Evolutionary conservation across 2,797 vertebrate species (phyloP).

Genomic region (Dallia pectoralis): DNA sequence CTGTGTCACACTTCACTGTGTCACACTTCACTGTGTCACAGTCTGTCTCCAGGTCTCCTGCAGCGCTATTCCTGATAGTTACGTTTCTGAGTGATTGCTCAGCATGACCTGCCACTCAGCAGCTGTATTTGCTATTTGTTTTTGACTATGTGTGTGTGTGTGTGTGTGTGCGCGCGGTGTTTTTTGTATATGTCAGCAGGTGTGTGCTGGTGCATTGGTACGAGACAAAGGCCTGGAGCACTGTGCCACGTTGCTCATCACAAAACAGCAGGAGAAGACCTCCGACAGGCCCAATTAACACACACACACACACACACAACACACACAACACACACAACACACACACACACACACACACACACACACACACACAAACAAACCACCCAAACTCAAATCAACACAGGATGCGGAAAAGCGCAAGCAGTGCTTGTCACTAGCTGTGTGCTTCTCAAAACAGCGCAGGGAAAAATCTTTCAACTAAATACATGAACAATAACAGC

Average conservation of each 20-base stretch:
- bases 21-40: too few relatives aligned
- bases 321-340: slow-evolving; percentile 10
- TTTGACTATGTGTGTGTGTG: slow-evolving; percentile 8
- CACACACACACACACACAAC: slow-evolving; percentile 13
- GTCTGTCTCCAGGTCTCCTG: too few relatives aligned
- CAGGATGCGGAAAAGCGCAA: too few relatives aligned
- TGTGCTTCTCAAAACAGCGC: too few relatives aligned
- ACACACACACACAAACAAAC: slow-evolving; percentile 1
- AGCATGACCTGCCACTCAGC: not conserved
- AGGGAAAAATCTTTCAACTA: too few relatives aligned
- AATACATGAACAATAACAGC: too few relatives aligned
- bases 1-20: too few relatives aligned
- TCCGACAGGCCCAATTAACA: not conserved
- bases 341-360: not conserved
- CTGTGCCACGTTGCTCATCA: slow-evolving; percentile 55
- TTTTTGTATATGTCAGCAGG: not conserved
- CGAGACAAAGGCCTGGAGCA: slow-evolving; percentile 40
- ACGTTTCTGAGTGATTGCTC: not conserved
- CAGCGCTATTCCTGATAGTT: not conserved
- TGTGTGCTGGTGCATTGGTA: slow-evolving; percentile 3
- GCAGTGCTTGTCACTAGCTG: too few relatives aligned
- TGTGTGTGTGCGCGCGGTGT: slow-evolving; percentile 3
- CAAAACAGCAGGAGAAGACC: slow-evolving; percentile 22
- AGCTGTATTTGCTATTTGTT: not conserved
- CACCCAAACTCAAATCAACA: too few relatives aligned